phyloP scores from a whole-genome alignment of 2,888 invertebrate species.

The Caenorhabditis afra region DNA sequence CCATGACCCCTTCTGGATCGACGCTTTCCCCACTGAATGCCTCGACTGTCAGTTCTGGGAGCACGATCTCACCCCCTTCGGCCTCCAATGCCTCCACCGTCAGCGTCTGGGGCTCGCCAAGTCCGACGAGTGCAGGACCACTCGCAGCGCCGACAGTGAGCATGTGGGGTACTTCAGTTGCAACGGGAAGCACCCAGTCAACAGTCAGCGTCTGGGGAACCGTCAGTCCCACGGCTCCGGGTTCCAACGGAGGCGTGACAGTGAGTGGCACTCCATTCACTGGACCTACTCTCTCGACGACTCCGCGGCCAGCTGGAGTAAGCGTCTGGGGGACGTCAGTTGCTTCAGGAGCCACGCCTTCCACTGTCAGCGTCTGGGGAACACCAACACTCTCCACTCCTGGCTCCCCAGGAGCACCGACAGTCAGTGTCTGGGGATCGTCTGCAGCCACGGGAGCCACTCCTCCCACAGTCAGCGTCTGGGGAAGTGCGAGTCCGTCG shows the following conservation, averaged over 20 bases:
- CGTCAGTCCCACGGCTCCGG: neutral
- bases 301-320: too few relatives aligned
- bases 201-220: constrained; percentile 5
- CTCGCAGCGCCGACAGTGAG: constrained; percentile 4
- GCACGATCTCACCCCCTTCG: neutral
- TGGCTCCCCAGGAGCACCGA: neutral
- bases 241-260: neutral
- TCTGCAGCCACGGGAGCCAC: neutral
- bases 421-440: neutral
- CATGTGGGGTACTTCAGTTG: constrained; percentile 3
- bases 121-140: neutral
- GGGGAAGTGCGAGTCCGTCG: neutral
- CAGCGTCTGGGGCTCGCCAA: too few relatives aligned
- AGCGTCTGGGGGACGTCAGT: neutral
- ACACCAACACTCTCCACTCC: neutral
- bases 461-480: neutral
- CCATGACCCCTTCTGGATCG: too few relatives aligned
- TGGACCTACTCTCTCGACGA: too few relatives aligned
- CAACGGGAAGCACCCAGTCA: neutral
- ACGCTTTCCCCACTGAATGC: too few relatives aligned
- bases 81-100: too few relatives aligned
- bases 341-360: neutral
- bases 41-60: too few relatives aligned
- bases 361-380: constrained; percentile 15
- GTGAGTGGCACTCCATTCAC: too few relatives aligned